Base-by-base conservation (phyloP, 2,888 invertebrate species). In the Suillia variegata region DNA sequence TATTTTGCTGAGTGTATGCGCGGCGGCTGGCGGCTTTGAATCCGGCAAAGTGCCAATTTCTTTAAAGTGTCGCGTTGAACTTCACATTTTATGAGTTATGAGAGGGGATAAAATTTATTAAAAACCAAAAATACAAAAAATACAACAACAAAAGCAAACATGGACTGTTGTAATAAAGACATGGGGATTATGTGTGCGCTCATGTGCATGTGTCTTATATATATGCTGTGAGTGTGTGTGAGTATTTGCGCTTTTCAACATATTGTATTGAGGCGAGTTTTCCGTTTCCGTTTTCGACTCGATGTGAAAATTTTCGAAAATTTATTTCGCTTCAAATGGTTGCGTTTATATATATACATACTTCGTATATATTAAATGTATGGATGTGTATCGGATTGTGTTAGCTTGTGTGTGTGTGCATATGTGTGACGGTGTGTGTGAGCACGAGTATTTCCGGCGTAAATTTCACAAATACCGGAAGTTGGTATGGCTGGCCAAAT, bases 51-150 rank as follows among this genome's bases (percentile, higher is more conserved):
- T 38, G 38, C 38, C 38, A 38, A 38, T 38, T 38, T 38, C 38
- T 38, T 38, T 38, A 38, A 38, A 38, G 38, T 38, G 38, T 38
- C 38, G 38, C 38, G 38, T 38, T 38, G 38, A 38, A 38, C 38
- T 38, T 38, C 38, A n/a, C 38, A 38, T 38, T 38, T 38, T 38
- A 38, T 38, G 38, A 38, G 38, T 38, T 38, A 38, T 38, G 6
- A 38, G 6, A 13, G 4, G n/a, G 4, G 38, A n/a, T 10, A 38
- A 38, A 38, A 31, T 31, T 31, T 31, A n/a, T n/a, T n/a, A n/a
- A n/a, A n/a, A n/a, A n/a, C n/a, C n/a, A n/a, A n/a, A n/a, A n/a
- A n/a, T n/a, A n/a, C n/a, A n/a, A n/a, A n/a, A n/a, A n/a, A n/a
- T n/a, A n/a, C n/a, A n/a, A n/a, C n/a, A n/a, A n/a, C n/a, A n/a